phyloP scores from a whole-genome alignment of 2,888 invertebrate genomes.

The Octonoba sinensis region DNA sequence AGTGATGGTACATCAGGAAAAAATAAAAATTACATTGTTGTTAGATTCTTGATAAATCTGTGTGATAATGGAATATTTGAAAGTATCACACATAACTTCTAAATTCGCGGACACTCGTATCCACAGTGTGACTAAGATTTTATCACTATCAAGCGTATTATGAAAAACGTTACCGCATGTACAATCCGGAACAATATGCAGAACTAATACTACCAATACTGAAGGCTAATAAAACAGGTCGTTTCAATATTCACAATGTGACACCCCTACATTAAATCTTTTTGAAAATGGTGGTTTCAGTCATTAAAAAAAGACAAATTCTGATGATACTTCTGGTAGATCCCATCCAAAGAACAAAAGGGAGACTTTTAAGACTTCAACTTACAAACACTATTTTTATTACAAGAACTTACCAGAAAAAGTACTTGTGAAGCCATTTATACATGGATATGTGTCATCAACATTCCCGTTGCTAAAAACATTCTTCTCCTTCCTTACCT shows the following conservation, averaged over 20 bases:
- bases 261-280: slow-evolving; percentile 4
- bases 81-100: not conserved
- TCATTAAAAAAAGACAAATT: slow-evolving; percentile 7
- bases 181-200: slow-evolving; percentile 4
- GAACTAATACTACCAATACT: too few species aligned
- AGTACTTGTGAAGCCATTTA: slow-evolving; percentile 1
- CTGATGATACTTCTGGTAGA: slow-evolving; percentile 5
- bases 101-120: not conserved
- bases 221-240: not conserved
- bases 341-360: slow-evolving; percentile 4
- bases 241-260: slow-evolving; percentile 5
- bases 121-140: not conserved
- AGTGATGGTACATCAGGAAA: not conserved
- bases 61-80: slow-evolving; percentile 9
- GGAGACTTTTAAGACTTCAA: not conserved
- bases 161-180: not conserved
- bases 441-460: slow-evolving; percentile 4
- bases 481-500: slow-evolving; percentile 2
- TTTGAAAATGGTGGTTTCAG: not conserved
- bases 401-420: not conserved
- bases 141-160: not conserved
- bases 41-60: slow-evolving; percentile 7
- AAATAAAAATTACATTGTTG: not conserved
- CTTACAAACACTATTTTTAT: too few species aligned
- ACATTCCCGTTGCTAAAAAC: slow-evolving; percentile 1